Percentiles rank a stretch among this genome's conserved stretches.
phyloP scores from a whole-genome alignment of 2,113 vertebrate genomes.

The Istiophorus platypterus region DNA sequence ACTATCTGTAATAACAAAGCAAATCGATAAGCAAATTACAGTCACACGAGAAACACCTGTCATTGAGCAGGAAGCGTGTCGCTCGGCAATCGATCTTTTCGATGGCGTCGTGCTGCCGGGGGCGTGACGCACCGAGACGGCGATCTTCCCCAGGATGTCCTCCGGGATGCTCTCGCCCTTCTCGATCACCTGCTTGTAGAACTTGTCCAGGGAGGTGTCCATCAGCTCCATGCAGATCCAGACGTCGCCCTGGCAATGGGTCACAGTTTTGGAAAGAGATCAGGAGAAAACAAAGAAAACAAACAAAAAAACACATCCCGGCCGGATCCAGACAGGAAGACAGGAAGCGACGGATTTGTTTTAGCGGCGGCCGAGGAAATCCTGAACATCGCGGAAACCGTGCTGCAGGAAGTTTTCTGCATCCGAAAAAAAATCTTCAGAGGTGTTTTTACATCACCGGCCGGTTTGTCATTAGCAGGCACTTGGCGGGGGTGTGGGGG shows the following conservation, averaged over 20 bases:
- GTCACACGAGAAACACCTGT: conserved; percentile 8
- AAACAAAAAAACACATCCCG: neutral
- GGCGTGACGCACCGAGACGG: conserved; percentile 90
- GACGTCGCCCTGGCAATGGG: conserved; percentile 93
- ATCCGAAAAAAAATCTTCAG: conserved; percentile 14
- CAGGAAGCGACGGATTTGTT: conserved; percentile 51
- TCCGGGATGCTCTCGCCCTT: conserved; percentile 93
- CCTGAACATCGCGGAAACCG: conserved; percentile 59
- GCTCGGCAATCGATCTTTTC: too few species aligned
- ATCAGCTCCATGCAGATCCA: conserved; percentile 99
- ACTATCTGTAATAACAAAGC: conserved; percentile 88
- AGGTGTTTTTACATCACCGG: neutral
- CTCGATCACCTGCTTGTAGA: conserved; percentile 97
- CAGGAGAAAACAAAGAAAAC: neutral
- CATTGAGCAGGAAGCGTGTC: conserved; percentile 1
- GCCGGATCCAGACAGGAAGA: conserved; percentile 51
- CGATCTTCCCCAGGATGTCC: conserved; percentile 96
- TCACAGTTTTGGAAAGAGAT: conserved; percentile 15
- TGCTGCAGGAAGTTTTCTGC: conserved; percentile 48
- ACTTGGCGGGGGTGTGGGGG: too few species aligned
- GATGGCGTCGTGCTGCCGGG: neutral
- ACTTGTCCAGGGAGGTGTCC: conserved; percentile 98
- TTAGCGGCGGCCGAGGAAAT: conserved; percentile 52
- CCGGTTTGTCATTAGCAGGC: neutral
- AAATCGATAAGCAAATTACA: conserved; percentile 13